Evolutionary conservation across 2,797 vertebrate species (phyloP), one percentile per base, ranked within the genome.

Genomic region (Takifugu ocellatus): DNA sequence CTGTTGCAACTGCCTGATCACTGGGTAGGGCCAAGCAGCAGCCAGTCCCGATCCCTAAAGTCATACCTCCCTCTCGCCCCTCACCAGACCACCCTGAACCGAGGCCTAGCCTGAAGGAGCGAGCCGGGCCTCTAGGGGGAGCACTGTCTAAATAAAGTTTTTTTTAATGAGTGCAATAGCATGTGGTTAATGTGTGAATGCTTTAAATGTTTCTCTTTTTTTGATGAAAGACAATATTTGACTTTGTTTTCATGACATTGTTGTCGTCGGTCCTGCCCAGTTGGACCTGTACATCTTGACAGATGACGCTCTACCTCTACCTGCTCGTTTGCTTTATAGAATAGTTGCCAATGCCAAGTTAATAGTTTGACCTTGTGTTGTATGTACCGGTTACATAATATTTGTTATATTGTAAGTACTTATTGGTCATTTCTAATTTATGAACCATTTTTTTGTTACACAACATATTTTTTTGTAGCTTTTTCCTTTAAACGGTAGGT

Each of bases 331-430:
- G 84, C 90, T 90, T 90, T 83, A 66, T 77, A 80, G 74, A 75
- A 78, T 83, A 91, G 89, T 90, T 92, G 84, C 91, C 91, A 76
- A 81, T 87, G 88, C 90, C 85, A 84, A 63, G 70, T 87, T 87
- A 81, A 63, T 63, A 6, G 17, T 81, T 88, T 86, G 79, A 71
- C 84, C 89, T 86, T 86, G 88, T 82, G 88, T 89, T 92, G 88
- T 94, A 94, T 95, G 93, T 97, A 92, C 94, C 94, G 93, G 94
- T 94, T 97, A 94, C 94, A 96, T 97, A 92, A 87, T 87, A 88
- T 88, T 78, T 82, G 84, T 90, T 92, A 87, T 90, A 82, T 91
- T 91, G 77, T 85, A 81, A 89, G 83, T 93, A 84, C 91, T 90
- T 92, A 81, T 91, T 87, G 90, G 83, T 92, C 88, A 91, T 81